Conservation (phyloP, 1,140 invertebrate species). For the Ctenoplectra terminalis region DNA sequence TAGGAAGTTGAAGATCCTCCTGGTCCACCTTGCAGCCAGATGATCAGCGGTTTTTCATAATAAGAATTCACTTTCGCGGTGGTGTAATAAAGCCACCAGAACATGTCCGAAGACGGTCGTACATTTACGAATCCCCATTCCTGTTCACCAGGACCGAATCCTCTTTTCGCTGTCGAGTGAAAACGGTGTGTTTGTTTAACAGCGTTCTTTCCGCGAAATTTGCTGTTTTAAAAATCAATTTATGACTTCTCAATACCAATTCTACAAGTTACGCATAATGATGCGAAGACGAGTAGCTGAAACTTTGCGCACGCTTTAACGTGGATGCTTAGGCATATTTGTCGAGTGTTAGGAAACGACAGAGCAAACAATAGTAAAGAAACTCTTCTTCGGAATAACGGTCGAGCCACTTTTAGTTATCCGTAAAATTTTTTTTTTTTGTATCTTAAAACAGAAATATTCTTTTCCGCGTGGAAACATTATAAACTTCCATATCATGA, state of each 20-base stretch:
- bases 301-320: slow-evolving; percentile 11
- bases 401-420: background rate
- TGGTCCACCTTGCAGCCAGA: slow-evolving; percentile 92
- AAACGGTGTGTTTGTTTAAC: background rate
- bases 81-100: slow-evolving; percentile 92
- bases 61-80: slow-evolving; percentile 83
- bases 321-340: slow-evolving; percentile 49
- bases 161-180: slow-evolving; percentile 66
- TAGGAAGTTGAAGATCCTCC: slow-evolving; percentile 90
- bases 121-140: slow-evolving; percentile 88
- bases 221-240: background rate
- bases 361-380: slow-evolving; percentile 33
- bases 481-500: no score
- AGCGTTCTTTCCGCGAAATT: background rate
- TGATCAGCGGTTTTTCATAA: slow-evolving; percentile 87
- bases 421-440: background rate
- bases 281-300: slow-evolving; percentile 43
- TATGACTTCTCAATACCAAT: background rate
- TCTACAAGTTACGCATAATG: background rate
- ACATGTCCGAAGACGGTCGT: slow-evolving; percentile 89
- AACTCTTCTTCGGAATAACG: background rate
- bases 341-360: slow-evolving; percentile 35
- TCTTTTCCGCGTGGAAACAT: no score
- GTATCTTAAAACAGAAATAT: background rate
- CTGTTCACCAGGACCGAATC: slow-evolving; percentile 85